These are phyloP conservation scores for Hedychridium roseum DNA, from an alignment of 2,888 invertebrate genomes.

Conservation along the genomic window DNA sequence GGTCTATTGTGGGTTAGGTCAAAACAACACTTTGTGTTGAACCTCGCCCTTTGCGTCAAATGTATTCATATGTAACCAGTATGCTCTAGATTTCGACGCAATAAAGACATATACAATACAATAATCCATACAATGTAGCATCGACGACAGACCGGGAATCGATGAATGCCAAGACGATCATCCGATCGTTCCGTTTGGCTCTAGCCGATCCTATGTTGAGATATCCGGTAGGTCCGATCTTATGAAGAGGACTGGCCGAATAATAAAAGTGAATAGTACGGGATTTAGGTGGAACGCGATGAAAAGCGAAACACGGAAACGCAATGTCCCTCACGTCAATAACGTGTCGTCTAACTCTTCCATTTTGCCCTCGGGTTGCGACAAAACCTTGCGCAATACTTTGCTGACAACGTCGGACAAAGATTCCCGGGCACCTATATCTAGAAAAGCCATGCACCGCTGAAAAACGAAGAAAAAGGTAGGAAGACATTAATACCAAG, in stretches of 20 bases:
- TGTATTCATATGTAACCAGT: too few species aligned
- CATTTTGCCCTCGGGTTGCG: constrained; percentile 83
- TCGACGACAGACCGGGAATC: background rate
- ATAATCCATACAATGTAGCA: background rate
- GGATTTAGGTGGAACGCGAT: constrained; percentile 7
- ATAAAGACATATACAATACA: constrained; percentile 12
- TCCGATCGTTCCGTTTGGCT: background rate
- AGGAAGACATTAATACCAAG: too few species aligned
- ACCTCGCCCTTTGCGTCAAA: too few species aligned
- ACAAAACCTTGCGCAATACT: constrained; percentile 81
- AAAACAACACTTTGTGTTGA: too few species aligned
- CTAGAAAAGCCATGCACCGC: constrained; percentile 79
- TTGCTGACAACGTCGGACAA: constrained; percentile 89
- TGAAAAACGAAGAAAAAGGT: constrained; percentile 57
- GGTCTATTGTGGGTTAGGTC: too few species aligned
- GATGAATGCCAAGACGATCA: background rate
- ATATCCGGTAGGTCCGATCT: constrained; percentile 4
- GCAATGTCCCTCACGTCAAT: constrained; percentile 73
- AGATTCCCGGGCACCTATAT: constrained; percentile 88
- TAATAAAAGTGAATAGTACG: constrained; percentile 1
- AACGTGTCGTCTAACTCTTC: constrained; percentile 94
- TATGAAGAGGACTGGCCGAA: constrained; percentile 1
- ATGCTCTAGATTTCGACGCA: too few species aligned
- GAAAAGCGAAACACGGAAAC: constrained; percentile 31
- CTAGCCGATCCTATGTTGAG: background rate